These are phyloP conservation scores for Calephelis perditalis DNA, from an alignment of 2,888 invertebrate genomes.

Conservation along the genomic window DNA sequence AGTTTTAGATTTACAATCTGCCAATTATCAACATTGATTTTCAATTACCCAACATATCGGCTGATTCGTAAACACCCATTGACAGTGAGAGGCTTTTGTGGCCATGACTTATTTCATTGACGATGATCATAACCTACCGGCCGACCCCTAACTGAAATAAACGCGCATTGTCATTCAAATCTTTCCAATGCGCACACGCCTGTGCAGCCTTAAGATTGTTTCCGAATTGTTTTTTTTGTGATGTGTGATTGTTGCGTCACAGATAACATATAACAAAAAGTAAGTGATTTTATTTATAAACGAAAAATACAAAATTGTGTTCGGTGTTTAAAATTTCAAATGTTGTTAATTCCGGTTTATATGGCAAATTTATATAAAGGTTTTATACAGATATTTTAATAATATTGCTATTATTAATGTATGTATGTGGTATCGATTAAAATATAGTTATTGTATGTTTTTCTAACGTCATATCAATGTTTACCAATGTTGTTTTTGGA, in stretches of 20 bases:
- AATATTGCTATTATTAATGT: too few species aligned
- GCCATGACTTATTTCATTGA: conserved; percentile 62
- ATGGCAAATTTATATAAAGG: too few species aligned
- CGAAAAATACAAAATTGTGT: too few species aligned
- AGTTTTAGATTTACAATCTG: not conserved
- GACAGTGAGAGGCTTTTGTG: conserved; percentile 54
- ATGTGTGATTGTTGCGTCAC: conserved; percentile 1
- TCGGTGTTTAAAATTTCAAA: too few species aligned
- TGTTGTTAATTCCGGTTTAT: too few species aligned
- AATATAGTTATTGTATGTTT: too few species aligned
- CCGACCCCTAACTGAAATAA: conserved; percentile 53
- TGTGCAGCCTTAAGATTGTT: conserved; percentile 19
- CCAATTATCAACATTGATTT: not conserved
- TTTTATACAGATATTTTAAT: too few species aligned
- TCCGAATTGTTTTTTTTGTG: conserved; percentile 21
- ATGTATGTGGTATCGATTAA: too few species aligned
- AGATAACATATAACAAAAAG: not conserved
- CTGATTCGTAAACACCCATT: conserved; percentile 26
- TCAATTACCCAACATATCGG: conserved; percentile 13
- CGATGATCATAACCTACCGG: conserved; percentile 44
- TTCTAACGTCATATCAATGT: too few species aligned
- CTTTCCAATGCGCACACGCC: conserved; percentile 28
- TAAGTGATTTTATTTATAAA: not conserved
- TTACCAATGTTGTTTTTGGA: too few species aligned
- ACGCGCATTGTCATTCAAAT: conserved; percentile 57